These are phyloP conservation scores for Benthosema pterotum DNA, from an alignment of 2,797 vertebrate genomes.

Conservation along the genomic window DNA sequence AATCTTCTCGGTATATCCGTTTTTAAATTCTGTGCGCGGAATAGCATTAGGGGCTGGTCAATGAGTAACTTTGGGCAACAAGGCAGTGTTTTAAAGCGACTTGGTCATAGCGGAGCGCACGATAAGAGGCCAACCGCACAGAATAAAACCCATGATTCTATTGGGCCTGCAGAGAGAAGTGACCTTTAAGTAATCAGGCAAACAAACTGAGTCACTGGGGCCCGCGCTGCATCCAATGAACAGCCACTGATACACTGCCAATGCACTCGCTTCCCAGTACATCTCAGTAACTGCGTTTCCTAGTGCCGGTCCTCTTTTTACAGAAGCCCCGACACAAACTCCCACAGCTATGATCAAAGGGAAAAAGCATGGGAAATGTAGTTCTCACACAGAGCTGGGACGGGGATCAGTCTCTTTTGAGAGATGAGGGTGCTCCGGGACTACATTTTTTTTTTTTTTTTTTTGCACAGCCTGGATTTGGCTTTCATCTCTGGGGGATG, in stretches of 20 bases:
- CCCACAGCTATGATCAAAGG: constrained; percentile 68
- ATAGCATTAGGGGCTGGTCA: constrained; percentile 45
- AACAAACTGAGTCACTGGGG: constrained; percentile 65
- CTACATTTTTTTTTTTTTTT: constrained; percentile 65
- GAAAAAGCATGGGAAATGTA: constrained; percentile 73
- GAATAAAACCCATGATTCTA: constrained; percentile 46
- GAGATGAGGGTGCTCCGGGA: constrained; percentile 58
- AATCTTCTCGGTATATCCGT: constrained; percentile 37
- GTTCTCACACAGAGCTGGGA: constrained; percentile 67
- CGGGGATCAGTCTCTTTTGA: constrained; percentile 68
- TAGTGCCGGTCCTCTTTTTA: constrained; percentile 34
- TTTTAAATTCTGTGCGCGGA: constrained; percentile 47
- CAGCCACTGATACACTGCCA: constrained; percentile 56
- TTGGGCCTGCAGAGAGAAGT: constrained; percentile 61
- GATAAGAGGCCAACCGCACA: constrained; percentile 29
- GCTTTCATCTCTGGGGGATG: constrained; percentile 78
- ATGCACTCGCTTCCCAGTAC: constrained; percentile 50
- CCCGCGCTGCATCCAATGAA: constrained; percentile 51
- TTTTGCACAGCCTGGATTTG: constrained; percentile 58
- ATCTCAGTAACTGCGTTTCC: constrained; percentile 30
- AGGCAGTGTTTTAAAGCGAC: constrained; percentile 18
- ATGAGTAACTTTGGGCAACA: constrained; percentile 58
- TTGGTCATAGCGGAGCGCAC: constrained; percentile 25
- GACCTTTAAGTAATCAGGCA: constrained; percentile 76
- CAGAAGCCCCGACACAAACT: constrained; percentile 33